phyloP scores from a whole-genome alignment of 2,113 vertebrate genomes.

The Parus major region DNA sequence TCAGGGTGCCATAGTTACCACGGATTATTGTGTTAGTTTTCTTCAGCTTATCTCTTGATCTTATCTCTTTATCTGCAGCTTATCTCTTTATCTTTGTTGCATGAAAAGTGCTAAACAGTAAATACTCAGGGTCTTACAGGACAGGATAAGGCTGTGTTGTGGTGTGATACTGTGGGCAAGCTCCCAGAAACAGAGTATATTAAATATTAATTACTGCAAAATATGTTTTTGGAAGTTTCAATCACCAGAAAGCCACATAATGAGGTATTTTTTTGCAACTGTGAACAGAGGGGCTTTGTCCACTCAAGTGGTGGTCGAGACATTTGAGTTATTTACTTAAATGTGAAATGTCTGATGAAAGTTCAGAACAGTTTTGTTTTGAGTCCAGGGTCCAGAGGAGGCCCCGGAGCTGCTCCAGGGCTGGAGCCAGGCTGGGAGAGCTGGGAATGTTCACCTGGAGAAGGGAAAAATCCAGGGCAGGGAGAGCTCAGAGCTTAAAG shows the following conservation, averaged over 20 bases:
- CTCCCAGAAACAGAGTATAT: not conserved
- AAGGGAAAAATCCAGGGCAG: not conserved
- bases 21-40: not conserved
- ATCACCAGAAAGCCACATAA: not conserved
- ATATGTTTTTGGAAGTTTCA: not conserved
- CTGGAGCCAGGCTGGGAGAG: not conserved
- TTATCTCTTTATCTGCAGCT: not conserved
- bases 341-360: not conserved
- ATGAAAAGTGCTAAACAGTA: not conserved
- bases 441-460: not conserved
- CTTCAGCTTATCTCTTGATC: not conserved
- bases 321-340: not conserved
- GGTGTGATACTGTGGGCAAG: not conserved
- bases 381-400: not conserved
- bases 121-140: not conserved
- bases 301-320: accelerated
- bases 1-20: not conserved
- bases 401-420: accelerated
- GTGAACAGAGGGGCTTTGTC: not conserved
- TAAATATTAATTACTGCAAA: not conserved
- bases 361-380: not conserved
- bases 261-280: not conserved
- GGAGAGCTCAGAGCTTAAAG: not conserved
- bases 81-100: not conserved
- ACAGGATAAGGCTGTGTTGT: not conserved